These are phyloP conservation scores for Drosophila quinaria DNA, from an alignment of 2,888 invertebrate genomes.

Conservation along the genomic window DNA sequence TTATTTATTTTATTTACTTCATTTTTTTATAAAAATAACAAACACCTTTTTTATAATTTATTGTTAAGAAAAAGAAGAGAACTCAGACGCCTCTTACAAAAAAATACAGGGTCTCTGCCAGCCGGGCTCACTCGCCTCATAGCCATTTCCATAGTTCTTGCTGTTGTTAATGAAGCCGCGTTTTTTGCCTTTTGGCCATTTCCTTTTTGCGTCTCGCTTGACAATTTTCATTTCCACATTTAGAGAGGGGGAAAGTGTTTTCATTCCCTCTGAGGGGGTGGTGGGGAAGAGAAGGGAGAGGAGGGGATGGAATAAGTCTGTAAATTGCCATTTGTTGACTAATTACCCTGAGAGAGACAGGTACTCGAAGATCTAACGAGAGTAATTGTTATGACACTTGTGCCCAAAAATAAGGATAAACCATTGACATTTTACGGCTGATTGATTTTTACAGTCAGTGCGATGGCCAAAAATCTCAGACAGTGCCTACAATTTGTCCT, in stretches of 20 bases:
- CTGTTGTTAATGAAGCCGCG: conserved; percentile 67
- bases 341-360: conserved; percentile 49
- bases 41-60: no score
- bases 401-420: conserved; percentile 27
- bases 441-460: conserved; percentile 52
- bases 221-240: conserved; percentile 33
- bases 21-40: no score
- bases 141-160: not conserved
- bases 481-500: conserved; percentile 16
- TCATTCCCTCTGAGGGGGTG: not conserved
- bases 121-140: not conserved
- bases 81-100: not conserved
- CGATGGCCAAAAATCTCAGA: conserved; percentile 44
- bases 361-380: conserved; percentile 40
- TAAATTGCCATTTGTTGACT: conserved; percentile 45
- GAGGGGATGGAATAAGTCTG: not conserved
- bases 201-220: conserved; percentile 13
- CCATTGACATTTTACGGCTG: conserved; percentile 60
- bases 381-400: conserved; percentile 56
- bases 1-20: no score
- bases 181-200: conserved; percentile 39
- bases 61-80: not conserved
- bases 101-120: not conserved
- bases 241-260: not conserved
- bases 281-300: no score